Evolutionary conservation across 2,888 invertebrate species (phyloP).

Genomic region (Timema podura): DNA sequence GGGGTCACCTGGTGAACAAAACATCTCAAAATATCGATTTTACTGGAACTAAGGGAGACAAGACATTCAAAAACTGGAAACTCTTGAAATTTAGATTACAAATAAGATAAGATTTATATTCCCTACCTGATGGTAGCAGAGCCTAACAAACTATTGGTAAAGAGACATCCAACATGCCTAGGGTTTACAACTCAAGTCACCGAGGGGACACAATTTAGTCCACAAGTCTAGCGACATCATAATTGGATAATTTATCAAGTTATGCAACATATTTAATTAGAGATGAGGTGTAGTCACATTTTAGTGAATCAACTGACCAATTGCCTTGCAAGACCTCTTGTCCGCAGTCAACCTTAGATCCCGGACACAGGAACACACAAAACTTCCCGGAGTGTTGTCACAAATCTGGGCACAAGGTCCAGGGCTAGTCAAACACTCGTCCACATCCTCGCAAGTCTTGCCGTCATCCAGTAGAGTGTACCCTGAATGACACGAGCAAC

Average conservation of each 20-base stretch:
- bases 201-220: no score
- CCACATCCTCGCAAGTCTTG: constrained; percentile 59
- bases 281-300: neutral
- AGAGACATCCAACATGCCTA: no score
- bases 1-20: constrained; percentile 37
- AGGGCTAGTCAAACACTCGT: constrained; percentile 61
- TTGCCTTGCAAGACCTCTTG: constrained; percentile 61
- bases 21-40: constrained; percentile 2
- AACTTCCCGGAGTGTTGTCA: constrained; percentile 53
- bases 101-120: no score
- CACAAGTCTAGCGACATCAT: no score
- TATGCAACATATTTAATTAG: neutral
- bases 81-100: no score
- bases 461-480: constrained; percentile 52
- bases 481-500: constrained; percentile 61
- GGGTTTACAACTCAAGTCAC: no score
- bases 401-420: constrained; percentile 64
- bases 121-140: no score
- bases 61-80: neutral
- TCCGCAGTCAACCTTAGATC: constrained; percentile 51
- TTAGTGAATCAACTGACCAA: constrained; percentile 43
- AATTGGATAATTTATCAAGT: no score
- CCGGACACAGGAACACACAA: constrained; percentile 55
- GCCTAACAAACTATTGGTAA: no score
- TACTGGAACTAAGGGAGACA: neutral